Conservation (phyloP, 2,888 invertebrate species). For the Drosophila eohydei region DNA sequence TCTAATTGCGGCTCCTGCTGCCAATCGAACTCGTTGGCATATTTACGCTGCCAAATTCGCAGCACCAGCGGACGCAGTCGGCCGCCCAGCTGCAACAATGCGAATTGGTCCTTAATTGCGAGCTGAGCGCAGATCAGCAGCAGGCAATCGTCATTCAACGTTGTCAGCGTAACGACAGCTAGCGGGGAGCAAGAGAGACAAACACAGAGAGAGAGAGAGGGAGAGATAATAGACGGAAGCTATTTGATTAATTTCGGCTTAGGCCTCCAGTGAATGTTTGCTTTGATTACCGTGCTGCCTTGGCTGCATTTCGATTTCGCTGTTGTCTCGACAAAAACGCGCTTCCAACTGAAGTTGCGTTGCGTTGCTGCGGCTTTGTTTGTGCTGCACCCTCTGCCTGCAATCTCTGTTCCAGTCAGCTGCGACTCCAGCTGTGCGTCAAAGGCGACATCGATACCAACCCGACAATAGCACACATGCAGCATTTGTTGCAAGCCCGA, state of each 20-base stretch:
- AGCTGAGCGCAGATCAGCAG: conserved; percentile 60
- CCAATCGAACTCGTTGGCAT: conserved; percentile 52
- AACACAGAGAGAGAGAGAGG: background rate
- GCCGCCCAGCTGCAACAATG: conserved; percentile 48
- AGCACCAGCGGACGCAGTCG: conserved; percentile 50
- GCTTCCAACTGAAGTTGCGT: conserved; percentile 41
- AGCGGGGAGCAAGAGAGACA: background rate
- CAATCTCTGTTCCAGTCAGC: conserved; percentile 67
- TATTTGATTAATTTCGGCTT: conserved; percentile 7
- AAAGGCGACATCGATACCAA: conserved; percentile 34
- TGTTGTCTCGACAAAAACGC: conserved; percentile 38
- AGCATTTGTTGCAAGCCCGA: conserved; percentile 3
- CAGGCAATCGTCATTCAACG: conserved; percentile 68
- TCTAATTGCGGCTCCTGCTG: conserved; percentile 43
- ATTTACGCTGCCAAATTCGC: conserved; percentile 57
- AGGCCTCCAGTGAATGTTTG: conserved; percentile 11
- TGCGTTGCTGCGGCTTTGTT: conserved; percentile 20
- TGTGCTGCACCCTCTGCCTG: conserved; percentile 48
- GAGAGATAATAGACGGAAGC: background rate
- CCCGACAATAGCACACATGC: conserved; percentile 21
- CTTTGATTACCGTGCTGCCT: conserved; percentile 36
- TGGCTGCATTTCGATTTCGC: conserved; percentile 37
- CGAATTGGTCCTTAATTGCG: conserved; percentile 58
- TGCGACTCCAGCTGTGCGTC: conserved; percentile 39
- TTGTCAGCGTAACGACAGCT: conserved; percentile 31